These are phyloP conservation scores for Aegotheles bennettii DNA, from an alignment of 2,113 vertebrate genomes.

Conservation along the genomic window DNA sequence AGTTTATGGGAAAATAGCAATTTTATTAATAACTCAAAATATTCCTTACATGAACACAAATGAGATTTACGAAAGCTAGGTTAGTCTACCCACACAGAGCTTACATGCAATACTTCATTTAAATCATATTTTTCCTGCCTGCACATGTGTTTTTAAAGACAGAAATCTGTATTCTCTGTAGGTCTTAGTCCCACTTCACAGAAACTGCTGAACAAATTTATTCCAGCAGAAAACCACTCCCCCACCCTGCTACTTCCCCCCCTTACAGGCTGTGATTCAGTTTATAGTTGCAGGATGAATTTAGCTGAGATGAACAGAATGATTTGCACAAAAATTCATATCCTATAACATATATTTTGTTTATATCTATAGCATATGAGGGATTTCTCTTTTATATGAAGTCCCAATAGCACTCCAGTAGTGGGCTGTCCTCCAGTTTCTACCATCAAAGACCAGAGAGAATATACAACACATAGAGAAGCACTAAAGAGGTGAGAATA, in stretches of 20 bases:
- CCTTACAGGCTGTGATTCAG: background rate
- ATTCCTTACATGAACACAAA: background rate
- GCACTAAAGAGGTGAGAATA: background rate
- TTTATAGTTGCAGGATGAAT: background rate
- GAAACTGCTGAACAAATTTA: background rate
- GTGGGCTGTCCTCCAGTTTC: background rate
- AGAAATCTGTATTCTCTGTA: background rate
- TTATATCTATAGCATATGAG: background rate
- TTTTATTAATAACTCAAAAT: background rate
- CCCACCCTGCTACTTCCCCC: background rate
- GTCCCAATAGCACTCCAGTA: background rate
- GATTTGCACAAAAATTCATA: background rate
- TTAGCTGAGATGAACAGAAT: background rate
- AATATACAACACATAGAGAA: background rate
- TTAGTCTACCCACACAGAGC: background rate
- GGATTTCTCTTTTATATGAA: background rate
- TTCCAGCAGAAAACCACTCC: background rate
- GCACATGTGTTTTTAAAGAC: background rate
- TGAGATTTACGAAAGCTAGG: background rate
- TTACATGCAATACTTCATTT: background rate
- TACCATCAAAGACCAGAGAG: background rate
- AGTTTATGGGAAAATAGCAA: background rate
- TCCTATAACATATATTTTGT: background rate
- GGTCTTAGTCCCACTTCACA: background rate
- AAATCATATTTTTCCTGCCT: background rate